A percentile compares a stretch with the other conserved stretches of the same genome.
These are phyloP conservation scores for Charaxes varanes DNA, from an alignment of 1,140 invertebrate genomes.

Conservation along the genomic window DNA sequence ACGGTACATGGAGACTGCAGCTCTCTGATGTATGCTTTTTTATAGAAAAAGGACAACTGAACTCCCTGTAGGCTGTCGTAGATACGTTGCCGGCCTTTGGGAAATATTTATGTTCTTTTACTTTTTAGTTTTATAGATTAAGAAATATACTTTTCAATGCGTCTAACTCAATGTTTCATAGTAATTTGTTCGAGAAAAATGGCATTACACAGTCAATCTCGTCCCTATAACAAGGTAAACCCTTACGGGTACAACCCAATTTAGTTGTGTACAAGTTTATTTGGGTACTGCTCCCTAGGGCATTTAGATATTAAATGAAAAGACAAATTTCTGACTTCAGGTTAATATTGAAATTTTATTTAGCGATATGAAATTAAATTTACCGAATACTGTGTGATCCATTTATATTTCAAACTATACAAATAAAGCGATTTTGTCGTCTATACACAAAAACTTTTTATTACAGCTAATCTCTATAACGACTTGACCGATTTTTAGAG, in stretches of 20 bases:
- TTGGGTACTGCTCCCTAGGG: conserved; percentile 53
- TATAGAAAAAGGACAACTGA: too few relatives aligned
- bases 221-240: conserved; percentile 55
- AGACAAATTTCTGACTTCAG: conserved; percentile 48
- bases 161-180: conserved; percentile 24
- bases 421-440: too few relatives aligned
- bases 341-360: conserved; percentile 51
- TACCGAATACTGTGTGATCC: background rate
- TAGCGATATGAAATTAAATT: conserved; percentile 10
- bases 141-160: too few relatives aligned
- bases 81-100: too few relatives aligned
- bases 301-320: conserved; percentile 56
- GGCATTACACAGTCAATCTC: conserved; percentile 47
- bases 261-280: conserved; percentile 67
- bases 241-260: conserved; percentile 61
- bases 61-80: too few relatives aligned
- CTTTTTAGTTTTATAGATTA: too few relatives aligned
- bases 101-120: too few relatives aligned
- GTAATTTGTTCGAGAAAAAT: conserved; percentile 38
- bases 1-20: too few relatives aligned
- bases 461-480: too few relatives aligned
- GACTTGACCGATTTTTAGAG: too few relatives aligned
- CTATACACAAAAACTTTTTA: too few relatives aligned
- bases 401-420: background rate
- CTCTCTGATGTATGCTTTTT: too few relatives aligned